phyloP scores from a whole-genome alignment of 1,140 invertebrate genomes.

The Neelides sp. region DNA sequence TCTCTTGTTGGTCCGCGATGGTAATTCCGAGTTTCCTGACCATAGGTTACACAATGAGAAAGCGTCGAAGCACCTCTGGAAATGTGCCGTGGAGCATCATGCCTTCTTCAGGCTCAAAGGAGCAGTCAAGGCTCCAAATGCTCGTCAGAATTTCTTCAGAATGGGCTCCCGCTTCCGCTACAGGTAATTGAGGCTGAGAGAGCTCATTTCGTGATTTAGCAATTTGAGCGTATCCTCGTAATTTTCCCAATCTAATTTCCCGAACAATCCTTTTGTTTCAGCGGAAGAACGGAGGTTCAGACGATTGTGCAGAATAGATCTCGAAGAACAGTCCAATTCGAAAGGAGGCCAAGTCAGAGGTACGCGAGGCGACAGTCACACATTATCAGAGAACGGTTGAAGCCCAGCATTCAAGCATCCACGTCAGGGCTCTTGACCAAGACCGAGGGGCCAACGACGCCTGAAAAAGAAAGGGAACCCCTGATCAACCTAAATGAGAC shows the following conservation, averaged over 20 bases:
- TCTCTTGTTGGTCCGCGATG: no score
- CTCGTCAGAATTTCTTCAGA: constrained; percentile 87
- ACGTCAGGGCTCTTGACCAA: constrained; percentile 25
- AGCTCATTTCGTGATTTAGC: not conserved
- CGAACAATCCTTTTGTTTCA: constrained; percentile 34
- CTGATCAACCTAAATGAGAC: constrained; percentile 7
- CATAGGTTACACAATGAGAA: constrained; percentile 81
- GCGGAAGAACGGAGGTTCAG: constrained; percentile 86
- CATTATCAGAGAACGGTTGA: constrained; percentile 59
- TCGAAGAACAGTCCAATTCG: constrained; percentile 81
- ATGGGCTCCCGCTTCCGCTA: constrained; percentile 94
- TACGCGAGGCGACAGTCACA: constrained; percentile 75
- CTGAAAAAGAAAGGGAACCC: constrained; percentile 2
- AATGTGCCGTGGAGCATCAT: constrained; percentile 97
- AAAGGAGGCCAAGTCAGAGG: constrained; percentile 86
- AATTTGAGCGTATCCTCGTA: constrained; percentile 5
- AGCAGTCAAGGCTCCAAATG: constrained; percentile 73
- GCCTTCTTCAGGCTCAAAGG: constrained; percentile 91
- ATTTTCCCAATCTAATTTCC: not conserved
- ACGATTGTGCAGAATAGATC: constrained; percentile 78
- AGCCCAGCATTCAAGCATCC: constrained; percentile 36
- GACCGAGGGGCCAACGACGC: constrained; percentile 14
- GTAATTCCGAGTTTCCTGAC: no score
- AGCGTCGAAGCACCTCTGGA: constrained; percentile 98
- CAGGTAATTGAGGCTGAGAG: constrained; percentile 52